A percentile compares a stretch with the other conserved stretches of the same genome.
Conservation (phyloP, 2,113 vertebrate genomes). For the Hucho hucho region DNA sequence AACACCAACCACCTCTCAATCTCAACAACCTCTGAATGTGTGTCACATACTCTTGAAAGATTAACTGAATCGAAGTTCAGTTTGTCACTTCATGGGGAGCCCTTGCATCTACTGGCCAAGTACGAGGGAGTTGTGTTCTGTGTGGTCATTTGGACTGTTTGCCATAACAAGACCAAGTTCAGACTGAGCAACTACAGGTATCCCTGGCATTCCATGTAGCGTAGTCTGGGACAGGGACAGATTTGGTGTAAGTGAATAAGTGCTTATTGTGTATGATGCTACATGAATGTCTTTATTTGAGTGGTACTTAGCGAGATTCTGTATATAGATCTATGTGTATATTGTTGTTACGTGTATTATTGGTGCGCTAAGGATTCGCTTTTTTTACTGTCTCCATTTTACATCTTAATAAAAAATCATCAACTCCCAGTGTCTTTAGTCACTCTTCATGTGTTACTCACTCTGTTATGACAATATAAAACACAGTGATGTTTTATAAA, state of each 20-base stretch:
- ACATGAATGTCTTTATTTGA: slow-evolving; percentile 79
- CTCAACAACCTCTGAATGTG: slow-evolving; percentile 29
- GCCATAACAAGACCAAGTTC: slow-evolving; percentile 46
- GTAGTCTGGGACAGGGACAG: background rate
- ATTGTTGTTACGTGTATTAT: slow-evolving; percentile 74
- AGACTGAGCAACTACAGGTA: slow-evolving; percentile 21
- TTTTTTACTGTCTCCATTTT: slow-evolving; percentile 70
- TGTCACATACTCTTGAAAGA: slow-evolving; percentile 15
- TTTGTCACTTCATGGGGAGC: slow-evolving; percentile 18
- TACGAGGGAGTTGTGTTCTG: slow-evolving; percentile 20
- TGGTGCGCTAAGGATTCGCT: slow-evolving; percentile 54
- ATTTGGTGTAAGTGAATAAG: slow-evolving; percentile 9
- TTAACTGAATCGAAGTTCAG: slow-evolving; percentile 19
- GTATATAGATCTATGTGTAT: slow-evolving; percentile 84
- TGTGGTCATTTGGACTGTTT: slow-evolving; percentile 37
- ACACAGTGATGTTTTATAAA: too few relatives aligned
- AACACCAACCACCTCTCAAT: slow-evolving; percentile 28
- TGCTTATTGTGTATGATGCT: slow-evolving; percentile 62
- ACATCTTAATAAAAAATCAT: slow-evolving; percentile 66
- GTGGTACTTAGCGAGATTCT: slow-evolving; percentile 55
- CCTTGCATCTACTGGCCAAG: slow-evolving; percentile 16
- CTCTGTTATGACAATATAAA: too few relatives aligned
- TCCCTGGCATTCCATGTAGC: slow-evolving; percentile 8
- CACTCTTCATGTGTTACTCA: too few relatives aligned
- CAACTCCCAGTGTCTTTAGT: slow-evolving; percentile 4